phyloP scores from a whole-genome alignment of 2,113 vertebrate species.

The Halcyon malimbica region DNA sequence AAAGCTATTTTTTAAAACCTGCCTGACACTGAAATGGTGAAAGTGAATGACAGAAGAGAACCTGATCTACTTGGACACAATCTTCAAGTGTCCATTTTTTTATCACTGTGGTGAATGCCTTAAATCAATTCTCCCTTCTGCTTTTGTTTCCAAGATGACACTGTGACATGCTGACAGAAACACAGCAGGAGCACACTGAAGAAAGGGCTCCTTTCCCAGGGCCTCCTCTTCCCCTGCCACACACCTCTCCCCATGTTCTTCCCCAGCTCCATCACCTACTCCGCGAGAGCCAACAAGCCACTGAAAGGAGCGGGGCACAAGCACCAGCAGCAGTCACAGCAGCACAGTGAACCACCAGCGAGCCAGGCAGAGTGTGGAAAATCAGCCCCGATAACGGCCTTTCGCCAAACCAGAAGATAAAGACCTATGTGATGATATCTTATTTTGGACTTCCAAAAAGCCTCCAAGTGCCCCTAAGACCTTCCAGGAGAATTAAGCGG shows the following conservation, averaged over 20 bases:
- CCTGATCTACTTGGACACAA: neutral
- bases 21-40: neutral
- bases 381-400: neutral
- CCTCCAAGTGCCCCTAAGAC: neutral
- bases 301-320: accelerated
- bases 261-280: neutral
- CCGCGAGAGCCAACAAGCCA: neutral
- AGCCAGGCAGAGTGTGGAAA: neutral
- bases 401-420: neutral
- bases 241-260: neutral
- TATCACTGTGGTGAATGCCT: neutral
- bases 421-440: neutral
- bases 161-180: neutral
- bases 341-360: neutral
- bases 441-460: neutral
- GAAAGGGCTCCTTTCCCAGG: neutral
- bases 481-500: neutral
- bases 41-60: neutral
- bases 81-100: neutral
- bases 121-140: neutral
- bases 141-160: neutral
- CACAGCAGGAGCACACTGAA: accelerated
- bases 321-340: neutral
- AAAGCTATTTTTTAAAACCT: neutral
- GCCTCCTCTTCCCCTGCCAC: neutral